Percentiles rank a stretch among this genome's conserved stretches.
Evolutionary conservation across 2,113 vertebrate genomes (phyloP).

Genomic region (Struthio camelus): DNA sequence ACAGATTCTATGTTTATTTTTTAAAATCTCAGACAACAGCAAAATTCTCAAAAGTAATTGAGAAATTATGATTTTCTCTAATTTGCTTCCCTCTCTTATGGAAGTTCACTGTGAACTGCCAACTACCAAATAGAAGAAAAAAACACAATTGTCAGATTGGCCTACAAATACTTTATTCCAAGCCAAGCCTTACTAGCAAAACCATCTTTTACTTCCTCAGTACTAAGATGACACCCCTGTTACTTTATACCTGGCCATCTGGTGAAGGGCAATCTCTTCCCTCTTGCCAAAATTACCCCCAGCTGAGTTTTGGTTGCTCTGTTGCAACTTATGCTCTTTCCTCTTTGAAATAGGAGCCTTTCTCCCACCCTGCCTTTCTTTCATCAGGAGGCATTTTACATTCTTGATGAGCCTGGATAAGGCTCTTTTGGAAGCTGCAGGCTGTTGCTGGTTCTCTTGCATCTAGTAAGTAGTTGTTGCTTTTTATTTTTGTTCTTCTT

Average conservation of each 20-base stretch:
- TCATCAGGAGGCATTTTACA: background rate
- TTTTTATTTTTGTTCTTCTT: constrained; percentile 28
- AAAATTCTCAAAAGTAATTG: background rate
- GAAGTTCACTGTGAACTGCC: background rate
- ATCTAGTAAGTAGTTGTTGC: constrained; percentile 17
- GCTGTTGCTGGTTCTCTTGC: constrained; percentile 18
- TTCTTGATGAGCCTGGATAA: constrained; percentile 15
- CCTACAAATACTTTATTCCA: background rate
- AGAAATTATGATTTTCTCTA: background rate
- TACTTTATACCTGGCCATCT: constrained; percentile 27
- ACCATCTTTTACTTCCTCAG: background rate
- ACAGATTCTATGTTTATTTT: background rate
- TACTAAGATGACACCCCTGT: background rate
- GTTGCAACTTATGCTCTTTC: background rate
- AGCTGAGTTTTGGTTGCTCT: constrained; percentile 39
- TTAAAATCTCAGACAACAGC: background rate
- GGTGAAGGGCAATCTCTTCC: constrained; percentile 6
- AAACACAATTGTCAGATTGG: background rate
- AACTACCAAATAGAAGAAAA: background rate
- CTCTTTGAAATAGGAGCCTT: constrained; percentile 51
- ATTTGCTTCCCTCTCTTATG: background rate
- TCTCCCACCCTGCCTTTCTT: background rate
- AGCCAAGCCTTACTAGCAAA: background rate
- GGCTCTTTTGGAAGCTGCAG: constrained; percentile 22
- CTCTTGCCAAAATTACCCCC: constrained; percentile 29